Conservation (phyloP, 2,888 invertebrate genomes). For the Cataglyphis rosenhaueri region DNA sequence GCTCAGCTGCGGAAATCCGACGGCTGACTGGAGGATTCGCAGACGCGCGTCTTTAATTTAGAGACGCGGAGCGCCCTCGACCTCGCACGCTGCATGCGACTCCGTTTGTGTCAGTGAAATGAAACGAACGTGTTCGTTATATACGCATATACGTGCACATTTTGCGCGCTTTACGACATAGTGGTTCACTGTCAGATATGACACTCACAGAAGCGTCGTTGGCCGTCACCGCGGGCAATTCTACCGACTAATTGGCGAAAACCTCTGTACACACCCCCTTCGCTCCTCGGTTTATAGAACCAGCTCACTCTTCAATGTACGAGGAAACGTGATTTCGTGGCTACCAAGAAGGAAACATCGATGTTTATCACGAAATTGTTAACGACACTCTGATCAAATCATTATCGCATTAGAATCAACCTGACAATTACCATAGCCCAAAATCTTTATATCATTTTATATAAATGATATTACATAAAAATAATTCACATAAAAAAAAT, state of each 20-base stretch:
- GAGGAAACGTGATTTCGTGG: conserved; percentile 30
- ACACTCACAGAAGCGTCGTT: conserved; percentile 29
- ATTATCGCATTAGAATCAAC: neutral
- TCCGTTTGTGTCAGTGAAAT: conserved; percentile 44
- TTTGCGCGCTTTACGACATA: neutral
- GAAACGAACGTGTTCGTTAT: conserved; percentile 4
- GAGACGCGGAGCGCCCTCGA: conserved; percentile 83
- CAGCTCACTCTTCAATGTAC: too few species aligned
- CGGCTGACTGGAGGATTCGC: conserved; percentile 83
- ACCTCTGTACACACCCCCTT: neutral
- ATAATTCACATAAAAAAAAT: neutral
- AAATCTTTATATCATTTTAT: neutral
- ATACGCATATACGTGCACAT: conserved; percentile 8
- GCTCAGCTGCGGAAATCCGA: conserved; percentile 79
- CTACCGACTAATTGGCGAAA: conserved; percentile 62
- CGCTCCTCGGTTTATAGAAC: too few species aligned
- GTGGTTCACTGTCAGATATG: conserved; percentile 39
- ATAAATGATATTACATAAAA: too few species aligned
- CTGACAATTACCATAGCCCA: conserved; percentile 3
- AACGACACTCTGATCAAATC: neutral
- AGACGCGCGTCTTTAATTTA: conserved; percentile 84
- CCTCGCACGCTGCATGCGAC: conserved; percentile 75
- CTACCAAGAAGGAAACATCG: conserved; percentile 16
- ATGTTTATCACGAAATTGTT: conserved; percentile 22
- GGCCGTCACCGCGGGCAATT: conserved; percentile 12